Base-by-base conservation (phyloP, 2,888 invertebrate species). In the Gerris lacustris region DNA sequence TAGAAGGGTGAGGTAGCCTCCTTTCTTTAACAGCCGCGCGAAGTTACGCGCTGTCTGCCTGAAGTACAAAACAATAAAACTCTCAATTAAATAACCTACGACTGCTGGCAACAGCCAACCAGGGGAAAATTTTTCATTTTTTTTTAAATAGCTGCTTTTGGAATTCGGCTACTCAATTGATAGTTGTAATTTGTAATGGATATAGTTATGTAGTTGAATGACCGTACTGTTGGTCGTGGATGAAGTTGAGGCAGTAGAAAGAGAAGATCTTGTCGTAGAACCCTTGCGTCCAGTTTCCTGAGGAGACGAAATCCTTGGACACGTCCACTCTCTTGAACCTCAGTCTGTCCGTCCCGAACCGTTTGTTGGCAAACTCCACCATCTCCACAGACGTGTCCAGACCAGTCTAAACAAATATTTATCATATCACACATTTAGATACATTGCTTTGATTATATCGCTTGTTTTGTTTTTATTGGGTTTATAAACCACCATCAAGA, bases 221-320 rank as follows among this genome's bases (percentile, higher is more conserved):
- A 64, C 72, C 72, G 67, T 82, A 89, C 88, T 85, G 83, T 79
- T 88, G 87, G 77, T 90, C 84, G 75, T 85, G 85, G 47, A 91
- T 86, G 91, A 92, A 92, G 77, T 92, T 91, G 5, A 92, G 81
- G 73, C 90, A 87, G 78, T 90, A 91, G 78, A 91, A 91, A 0
- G 91, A 91, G 69, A 90, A 86, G 0, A 86, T 84, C 77, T 90
- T 88, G 77, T 88, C 84, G 77, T 88, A 91, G 44, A 80, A 77
- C 69, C 80, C 82, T 62, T 72, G 70, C 15, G 72, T 70, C 74
- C 74, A 74, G 31, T 64, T 18, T 9, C 31, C 64, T 9, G 18
- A n/a, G 9, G 64, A 9, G 31, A 64, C 17, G 18, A 64, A 64
- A 64, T 64, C 18, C 18, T 11, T n/a, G 9, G 64, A 64, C 11